phyloP scores from a whole-genome alignment of 2,113 vertebrate genomes.

The Corythaixoides concolor region DNA sequence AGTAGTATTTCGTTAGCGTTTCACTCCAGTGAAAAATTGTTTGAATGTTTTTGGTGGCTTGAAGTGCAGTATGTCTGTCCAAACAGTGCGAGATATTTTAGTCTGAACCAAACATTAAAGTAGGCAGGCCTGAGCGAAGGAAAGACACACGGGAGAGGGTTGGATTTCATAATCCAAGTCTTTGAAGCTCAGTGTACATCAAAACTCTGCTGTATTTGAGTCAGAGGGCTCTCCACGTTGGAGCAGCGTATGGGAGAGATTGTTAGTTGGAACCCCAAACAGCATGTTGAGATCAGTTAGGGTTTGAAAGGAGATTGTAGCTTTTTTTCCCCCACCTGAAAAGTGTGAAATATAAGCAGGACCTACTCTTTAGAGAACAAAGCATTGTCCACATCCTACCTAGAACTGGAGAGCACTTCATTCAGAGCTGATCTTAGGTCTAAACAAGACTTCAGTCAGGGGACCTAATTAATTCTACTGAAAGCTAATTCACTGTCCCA shows the following conservation, averaged over 20 bases:
- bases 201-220: background rate
- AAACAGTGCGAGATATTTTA: background rate
- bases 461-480: background rate
- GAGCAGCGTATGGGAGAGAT: background rate
- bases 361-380: background rate
- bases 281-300: background rate
- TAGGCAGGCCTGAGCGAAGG: background rate
- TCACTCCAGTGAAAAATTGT: background rate
- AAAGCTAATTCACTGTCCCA: background rate
- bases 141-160: background rate
- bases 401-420: background rate
- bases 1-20: background rate
- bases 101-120: background rate
- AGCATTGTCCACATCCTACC: background rate
- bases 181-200: background rate
- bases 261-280: background rate
- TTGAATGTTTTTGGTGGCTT: background rate
- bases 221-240: background rate
- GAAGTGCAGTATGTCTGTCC: background rate
- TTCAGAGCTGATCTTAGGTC: background rate
- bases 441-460: background rate
- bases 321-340: background rate
- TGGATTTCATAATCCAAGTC: background rate
- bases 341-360: background rate
- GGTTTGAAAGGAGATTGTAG: background rate